Evolutionary conservation across 1,140 invertebrate genomes (phyloP).

Genomic region (Dysdera silvatica): DNA sequence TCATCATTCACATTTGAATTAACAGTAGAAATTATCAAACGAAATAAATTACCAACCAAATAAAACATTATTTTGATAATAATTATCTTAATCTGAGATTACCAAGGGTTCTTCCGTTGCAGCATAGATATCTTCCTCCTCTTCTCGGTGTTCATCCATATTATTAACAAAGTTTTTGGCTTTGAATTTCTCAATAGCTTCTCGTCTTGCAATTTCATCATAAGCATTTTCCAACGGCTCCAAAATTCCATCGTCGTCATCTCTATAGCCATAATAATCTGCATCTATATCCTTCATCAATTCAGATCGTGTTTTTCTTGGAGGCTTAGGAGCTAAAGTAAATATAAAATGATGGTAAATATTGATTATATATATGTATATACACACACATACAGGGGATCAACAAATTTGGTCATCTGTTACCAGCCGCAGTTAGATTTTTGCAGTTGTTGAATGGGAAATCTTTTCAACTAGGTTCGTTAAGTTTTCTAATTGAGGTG

Average conservation of each 20-base stretch:
- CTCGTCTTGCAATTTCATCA: constrained; percentile 55
- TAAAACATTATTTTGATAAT: too few species aligned
- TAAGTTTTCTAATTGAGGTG: too few species aligned
- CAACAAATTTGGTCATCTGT: too few species aligned
- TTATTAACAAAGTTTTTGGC: constrained; percentile 38
- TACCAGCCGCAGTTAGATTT: too few species aligned
- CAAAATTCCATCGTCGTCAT: constrained; percentile 94
- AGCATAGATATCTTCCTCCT: constrained; percentile 19
- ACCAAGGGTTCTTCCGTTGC: constrained; percentile 17
- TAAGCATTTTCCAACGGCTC: constrained; percentile 75
- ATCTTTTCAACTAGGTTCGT: too few species aligned
- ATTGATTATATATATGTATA: too few species aligned
- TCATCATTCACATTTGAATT: too few species aligned
- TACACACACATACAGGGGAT: too few species aligned
- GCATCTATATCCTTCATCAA: constrained; percentile 97
- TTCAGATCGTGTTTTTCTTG: constrained; percentile 86
- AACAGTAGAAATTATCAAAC: too few species aligned
- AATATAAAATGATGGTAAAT: too few species aligned
- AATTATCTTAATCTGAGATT: background rate
- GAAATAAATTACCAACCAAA: too few species aligned
- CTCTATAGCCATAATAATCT: constrained; percentile 96
- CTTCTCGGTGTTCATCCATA: constrained; percentile 2
- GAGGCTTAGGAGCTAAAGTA: constrained; percentile 62
- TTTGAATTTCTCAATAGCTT: constrained; percentile 46
- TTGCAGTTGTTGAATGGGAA: too few species aligned